Evolutionary conservation across 2,888 invertebrate genomes (phyloP), one percentile per base, ranked within the genome.

Genomic region (Acleris emargana): DNA sequence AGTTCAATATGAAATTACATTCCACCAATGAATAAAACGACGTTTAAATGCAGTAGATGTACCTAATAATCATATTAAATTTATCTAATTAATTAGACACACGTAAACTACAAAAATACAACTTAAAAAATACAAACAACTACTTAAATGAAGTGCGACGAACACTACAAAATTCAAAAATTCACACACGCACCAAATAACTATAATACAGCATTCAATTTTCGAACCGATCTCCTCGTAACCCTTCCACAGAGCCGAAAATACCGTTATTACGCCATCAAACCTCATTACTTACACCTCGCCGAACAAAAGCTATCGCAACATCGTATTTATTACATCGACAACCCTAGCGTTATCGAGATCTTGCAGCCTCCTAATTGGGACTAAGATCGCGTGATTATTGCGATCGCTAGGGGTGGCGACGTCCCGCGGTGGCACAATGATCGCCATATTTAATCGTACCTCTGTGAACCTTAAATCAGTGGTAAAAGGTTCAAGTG

Each of bases 301-400:
- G 57, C 47, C 32, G 51, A 59, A 58, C 59, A 62, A 72, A 70
- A 72, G 70, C 70, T 71, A 68, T 69, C 68, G 70, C 72, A 77
- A 75, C 70, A 62, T 67, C 58, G 25, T 70, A 70, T 68, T 73
- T 69, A 68, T 73, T 70, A 67, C 68, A 68, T 68, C 70, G 69
- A 68, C 67, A 68, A 62, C 64, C 64, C 57, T 61, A 55, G 58
- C 69, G 73, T 79, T 82, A 86, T 85, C 80, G 68, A 72, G 81
- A 85, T 84, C 79, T 79, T 70, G 64, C 78, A 79, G 78, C 77
- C 79, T 86, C 85, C 83, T 82, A 86, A 88, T 84, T 85, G 80
- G 78, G 73, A 78, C 70, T 68, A 77, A 85, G 83, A 87, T 86
- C 82, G 73, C 73, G 76, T 84, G 85, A 88, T 87, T 87, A 84